Conservation (phyloP, 2,888 invertebrate genomes). For the Apodemia mormo region DNA sequence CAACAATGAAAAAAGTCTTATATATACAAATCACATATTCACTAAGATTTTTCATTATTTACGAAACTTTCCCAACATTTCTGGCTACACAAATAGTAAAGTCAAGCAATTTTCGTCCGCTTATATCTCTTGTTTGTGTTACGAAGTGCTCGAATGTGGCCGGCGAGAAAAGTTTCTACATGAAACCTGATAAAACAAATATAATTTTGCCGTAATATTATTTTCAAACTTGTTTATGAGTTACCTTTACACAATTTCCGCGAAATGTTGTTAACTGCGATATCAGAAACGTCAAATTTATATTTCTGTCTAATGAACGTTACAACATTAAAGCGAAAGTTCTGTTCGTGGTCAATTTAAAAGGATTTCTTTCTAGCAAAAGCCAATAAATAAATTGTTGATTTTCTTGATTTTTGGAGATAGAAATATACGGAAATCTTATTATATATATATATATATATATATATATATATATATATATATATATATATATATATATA, state of each 20-base stretch:
- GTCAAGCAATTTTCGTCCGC: slow-evolving; percentile 48
- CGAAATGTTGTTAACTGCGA: slow-evolving; percentile 8
- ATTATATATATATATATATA: too few relatives aligned
- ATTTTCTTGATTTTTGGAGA: too few relatives aligned
- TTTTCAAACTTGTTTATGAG: slow-evolving; percentile 33
- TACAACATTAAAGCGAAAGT: neutral
- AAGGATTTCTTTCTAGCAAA: too few relatives aligned
- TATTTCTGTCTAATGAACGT: neutral
- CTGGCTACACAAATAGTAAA: slow-evolving; percentile 47
- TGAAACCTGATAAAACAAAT: slow-evolving; percentile 47
- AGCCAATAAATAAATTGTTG: too few relatives aligned
- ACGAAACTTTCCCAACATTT: slow-evolving; percentile 41
- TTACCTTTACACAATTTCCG: slow-evolving; percentile 3
- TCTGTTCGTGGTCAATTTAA: too few relatives aligned
- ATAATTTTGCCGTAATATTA: slow-evolving; percentile 44
- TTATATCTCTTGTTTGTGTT: slow-evolving; percentile 50
- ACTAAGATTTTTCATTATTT: slow-evolving; percentile 44
- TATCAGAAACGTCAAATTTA: neutral
- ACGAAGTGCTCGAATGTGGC: slow-evolving; percentile 42
- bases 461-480: too few relatives aligned
- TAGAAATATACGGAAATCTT: too few relatives aligned
- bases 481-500: too few relatives aligned
- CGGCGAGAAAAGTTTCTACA: slow-evolving; percentile 40
- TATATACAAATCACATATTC: slow-evolving; percentile 45
- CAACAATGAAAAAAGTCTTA: neutral